phyloP scores from a whole-genome alignment of 2,888 invertebrate species.

The Tenthredo amoena region DNA sequence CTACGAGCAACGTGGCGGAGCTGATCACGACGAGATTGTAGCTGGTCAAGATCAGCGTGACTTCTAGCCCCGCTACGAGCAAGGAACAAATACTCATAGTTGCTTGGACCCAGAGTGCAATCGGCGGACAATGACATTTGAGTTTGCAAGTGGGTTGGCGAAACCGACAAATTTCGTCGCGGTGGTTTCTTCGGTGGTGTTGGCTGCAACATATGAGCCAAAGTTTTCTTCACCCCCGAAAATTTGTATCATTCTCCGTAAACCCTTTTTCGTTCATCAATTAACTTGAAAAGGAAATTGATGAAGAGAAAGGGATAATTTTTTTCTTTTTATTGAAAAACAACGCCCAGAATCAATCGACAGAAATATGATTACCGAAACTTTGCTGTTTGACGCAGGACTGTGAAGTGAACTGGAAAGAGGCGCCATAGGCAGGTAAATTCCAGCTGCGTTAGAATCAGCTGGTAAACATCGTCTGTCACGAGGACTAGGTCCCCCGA shows the following conservation, averaged over 20 bases:
- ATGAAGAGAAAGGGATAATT: background rate
- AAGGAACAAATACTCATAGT: conserved; percentile 84
- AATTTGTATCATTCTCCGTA: background rate
- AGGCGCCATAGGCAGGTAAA: conserved; percentile 83
- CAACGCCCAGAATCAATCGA: conserved; percentile 33
- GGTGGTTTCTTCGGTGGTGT: conserved; percentile 95
- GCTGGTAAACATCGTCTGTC: conserved; percentile 79
- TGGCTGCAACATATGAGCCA: conserved; percentile 80
- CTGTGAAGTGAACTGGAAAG: conserved; percentile 79
- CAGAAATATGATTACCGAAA: conserved; percentile 79
- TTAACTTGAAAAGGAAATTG: no score
- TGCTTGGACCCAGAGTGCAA: conserved; percentile 81
- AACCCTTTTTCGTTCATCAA: background rate
- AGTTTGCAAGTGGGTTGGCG: conserved; percentile 87
- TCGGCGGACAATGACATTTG: conserved; percentile 82
- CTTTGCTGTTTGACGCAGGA: conserved; percentile 82
- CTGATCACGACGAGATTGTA: conserved; percentile 78
- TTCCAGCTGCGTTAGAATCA: conserved; percentile 75
- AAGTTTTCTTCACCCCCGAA: background rate
- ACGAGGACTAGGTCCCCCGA: conserved; percentile 79
- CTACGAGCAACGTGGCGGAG: conserved; percentile 85
- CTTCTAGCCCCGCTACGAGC: conserved; percentile 85
- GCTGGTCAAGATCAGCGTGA: conserved; percentile 86
- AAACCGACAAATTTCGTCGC: conserved; percentile 90
- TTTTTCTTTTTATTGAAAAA: background rate